Evolutionary conservation across 2,113 vertebrate genomes (phyloP).

Genomic region (Ciconia boyciana): DNA sequence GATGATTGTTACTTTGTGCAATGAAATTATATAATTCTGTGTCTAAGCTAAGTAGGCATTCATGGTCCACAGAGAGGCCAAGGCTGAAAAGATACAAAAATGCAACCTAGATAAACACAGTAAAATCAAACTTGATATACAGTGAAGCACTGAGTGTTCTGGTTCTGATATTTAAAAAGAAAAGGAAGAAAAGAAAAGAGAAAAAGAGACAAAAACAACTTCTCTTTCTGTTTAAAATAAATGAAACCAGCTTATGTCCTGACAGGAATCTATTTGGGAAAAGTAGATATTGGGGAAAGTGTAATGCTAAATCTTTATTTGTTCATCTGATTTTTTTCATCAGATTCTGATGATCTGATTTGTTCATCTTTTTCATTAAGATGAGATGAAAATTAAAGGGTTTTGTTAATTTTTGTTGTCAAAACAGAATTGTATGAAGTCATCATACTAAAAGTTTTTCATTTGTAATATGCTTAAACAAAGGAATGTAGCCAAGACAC

Average conservation of each 20-base stretch:
- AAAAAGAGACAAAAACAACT: neutral
- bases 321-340: neutral
- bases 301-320: neutral
- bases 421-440: neutral
- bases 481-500: neutral
- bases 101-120: neutral
- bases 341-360: no score
- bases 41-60: neutral
- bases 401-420: neutral
- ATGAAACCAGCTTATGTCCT: neutral
- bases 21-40: neutral
- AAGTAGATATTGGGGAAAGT: neutral
- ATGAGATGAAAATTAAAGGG: neutral
- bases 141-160: neutral
- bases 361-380: neutral
- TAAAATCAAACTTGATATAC: neutral
- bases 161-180: neutral
- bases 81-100: neutral
- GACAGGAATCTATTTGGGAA: neutral
- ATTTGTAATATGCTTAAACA: neutral
- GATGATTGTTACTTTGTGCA: slow-evolving; percentile 25
- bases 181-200: neutral
- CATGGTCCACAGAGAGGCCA: neutral
- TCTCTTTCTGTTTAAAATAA: neutral
- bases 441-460: neutral